phyloP scores from a whole-genome alignment of 2,888 invertebrate species.

The Drepana falcataria region DNA sequence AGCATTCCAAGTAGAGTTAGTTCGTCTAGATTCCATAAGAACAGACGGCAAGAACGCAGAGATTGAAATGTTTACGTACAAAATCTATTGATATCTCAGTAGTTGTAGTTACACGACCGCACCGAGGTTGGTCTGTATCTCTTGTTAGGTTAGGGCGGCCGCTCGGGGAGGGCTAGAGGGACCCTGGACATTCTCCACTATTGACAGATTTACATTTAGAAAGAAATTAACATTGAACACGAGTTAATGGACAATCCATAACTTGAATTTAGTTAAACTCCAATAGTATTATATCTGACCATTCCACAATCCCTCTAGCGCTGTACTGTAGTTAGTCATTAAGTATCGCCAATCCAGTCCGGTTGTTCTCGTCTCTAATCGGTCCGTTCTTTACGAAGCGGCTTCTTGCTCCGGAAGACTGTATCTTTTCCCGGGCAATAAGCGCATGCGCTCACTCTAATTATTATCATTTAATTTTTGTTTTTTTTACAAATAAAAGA shows the following conservation, averaged over 20 bases:
- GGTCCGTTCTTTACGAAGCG: conserved; percentile 28
- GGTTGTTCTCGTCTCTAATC: conserved; percentile 24
- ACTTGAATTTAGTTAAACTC: too few species aligned
- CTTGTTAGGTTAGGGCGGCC: conserved; percentile 38
- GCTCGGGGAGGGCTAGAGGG: neutral
- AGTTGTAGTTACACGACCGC: conserved; percentile 56
- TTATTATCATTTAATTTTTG: conserved; percentile 63
- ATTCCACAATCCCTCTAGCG: too few species aligned
- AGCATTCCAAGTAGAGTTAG: conserved; percentile 35
- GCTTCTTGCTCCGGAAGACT: conserved; percentile 78
- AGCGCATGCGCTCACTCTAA: conserved; percentile 66
- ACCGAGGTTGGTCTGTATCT: conserved; percentile 55
- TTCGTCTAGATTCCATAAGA: conserved; percentile 35
- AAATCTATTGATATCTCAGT: conserved; percentile 58
- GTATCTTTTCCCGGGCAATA: conserved; percentile 75
- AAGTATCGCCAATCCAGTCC: conserved; percentile 10
- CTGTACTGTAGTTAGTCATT: too few species aligned
- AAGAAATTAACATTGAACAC: too few species aligned
- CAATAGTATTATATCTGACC: too few species aligned
- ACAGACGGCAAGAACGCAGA: conserved; percentile 24
- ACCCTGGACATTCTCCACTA: neutral
- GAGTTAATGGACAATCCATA: too few species aligned
- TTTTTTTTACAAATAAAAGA: conserved; percentile 75
- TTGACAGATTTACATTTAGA: too few species aligned
- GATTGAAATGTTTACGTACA: conserved; percentile 65